A percentile compares a stretch with the other conserved stretches of the same genome.
Evolutionary conservation across 2,113 vertebrate genomes (phyloP).

Genomic region (Glareola pratincola): DNA sequence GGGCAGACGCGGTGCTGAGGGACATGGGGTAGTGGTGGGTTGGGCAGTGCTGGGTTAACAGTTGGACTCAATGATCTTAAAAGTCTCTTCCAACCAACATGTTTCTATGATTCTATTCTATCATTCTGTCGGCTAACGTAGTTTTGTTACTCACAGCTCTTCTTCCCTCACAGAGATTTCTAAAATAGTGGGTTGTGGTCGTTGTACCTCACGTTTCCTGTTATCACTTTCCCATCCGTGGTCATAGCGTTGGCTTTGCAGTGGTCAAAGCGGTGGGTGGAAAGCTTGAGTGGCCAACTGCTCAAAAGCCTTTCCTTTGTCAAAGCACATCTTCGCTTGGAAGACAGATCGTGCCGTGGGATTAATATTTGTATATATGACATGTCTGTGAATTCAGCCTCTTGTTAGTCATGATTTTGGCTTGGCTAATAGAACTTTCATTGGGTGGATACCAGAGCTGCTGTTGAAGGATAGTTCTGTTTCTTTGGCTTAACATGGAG

Average conservation of each 20-base stretch:
- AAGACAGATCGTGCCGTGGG: conserved; percentile 15
- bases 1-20: not conserved
- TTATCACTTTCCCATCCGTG: not conserved
- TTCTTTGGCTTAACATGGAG: not conserved
- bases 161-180: not conserved
- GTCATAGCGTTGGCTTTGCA: accelerated
- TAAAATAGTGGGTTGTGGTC: not conserved
- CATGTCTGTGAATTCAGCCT: conserved; percentile 59
- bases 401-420: conserved; percentile 71
- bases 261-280: not conserved
- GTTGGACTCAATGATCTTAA: not conserved
- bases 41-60: not conserved
- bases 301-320: not conserved
- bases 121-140: not conserved
- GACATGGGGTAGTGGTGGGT: not conserved
- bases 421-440: conserved; percentile 49
- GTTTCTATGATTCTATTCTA: not conserved
- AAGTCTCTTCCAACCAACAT: not conserved
- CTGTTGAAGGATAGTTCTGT: conserved; percentile 53
- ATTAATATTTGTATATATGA: conserved; percentile 60
- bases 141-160: not conserved
- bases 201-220: not conserved
- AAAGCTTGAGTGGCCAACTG: not conserved
- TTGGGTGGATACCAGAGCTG: conserved; percentile 65
- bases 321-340: not conserved